Conservation (phyloP, 2,113 vertebrate species). For the Hippocampus abdominalis region DNA sequence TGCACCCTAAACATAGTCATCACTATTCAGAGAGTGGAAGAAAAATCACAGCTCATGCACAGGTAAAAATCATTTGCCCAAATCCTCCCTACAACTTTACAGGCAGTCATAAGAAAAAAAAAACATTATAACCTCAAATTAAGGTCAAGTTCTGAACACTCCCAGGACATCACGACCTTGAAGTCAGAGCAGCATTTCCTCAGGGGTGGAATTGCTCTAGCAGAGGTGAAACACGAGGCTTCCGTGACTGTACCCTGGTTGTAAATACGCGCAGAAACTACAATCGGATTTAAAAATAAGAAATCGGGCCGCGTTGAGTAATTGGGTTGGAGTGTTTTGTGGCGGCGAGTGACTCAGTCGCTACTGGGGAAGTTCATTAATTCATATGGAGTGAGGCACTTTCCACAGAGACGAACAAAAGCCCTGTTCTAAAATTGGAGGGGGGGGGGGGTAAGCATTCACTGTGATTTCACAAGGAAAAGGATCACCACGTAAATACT, state of each 20-base stretch:
- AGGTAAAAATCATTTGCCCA: neutral
- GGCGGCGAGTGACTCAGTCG: slow-evolving; percentile 5
- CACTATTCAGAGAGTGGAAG: neutral
- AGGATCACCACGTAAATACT: neutral
- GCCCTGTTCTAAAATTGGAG: neutral
- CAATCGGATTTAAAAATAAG: slow-evolving; percentile 1
- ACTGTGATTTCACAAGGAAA: neutral
- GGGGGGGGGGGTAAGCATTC: neutral
- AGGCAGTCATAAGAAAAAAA: neutral
- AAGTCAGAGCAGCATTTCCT: neutral
- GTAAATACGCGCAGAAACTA: neutral
- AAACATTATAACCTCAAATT: neutral
- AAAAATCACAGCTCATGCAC: neutral
- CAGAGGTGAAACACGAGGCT: neutral
- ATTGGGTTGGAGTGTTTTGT: slow-evolving; percentile 3
- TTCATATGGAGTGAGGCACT: slow-evolving; percentile 2
- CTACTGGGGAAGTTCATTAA: neutral
- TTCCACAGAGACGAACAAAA: slow-evolving; percentile 1
- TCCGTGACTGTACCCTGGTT: neutral
- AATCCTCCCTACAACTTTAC: neutral
- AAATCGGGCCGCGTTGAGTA: slow-evolving; percentile 1
- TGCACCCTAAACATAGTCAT: neutral
- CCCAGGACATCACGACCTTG: neutral
- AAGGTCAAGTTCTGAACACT: neutral
- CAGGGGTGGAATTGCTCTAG: neutral